Evolutionary conservation across 2,888 invertebrate genomes (phyloP), one percentile per base, ranked within the genome.

Genomic region (Busseola fusca): DNA sequence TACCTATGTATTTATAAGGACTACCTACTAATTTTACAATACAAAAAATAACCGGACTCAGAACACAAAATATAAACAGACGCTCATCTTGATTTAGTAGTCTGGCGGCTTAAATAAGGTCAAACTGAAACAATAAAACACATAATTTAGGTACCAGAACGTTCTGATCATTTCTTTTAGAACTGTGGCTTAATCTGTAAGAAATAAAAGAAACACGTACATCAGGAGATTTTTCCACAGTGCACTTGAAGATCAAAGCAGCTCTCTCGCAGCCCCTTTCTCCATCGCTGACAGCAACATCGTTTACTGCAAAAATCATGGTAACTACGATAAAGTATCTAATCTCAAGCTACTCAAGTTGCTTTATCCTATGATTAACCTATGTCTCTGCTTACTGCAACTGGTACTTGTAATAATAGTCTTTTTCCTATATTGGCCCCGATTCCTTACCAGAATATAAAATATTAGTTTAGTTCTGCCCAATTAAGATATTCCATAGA

Each of bases 181-280:
- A 5, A 30, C 1, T 63, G 16, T 16, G 16, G 52, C 27, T 56
- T 56, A 56, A 18, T 63, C 30, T 56, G 16, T 16, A 30, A 56
- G 16, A n/a, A 63, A 30, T 1, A n/a, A 40, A 58, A 63, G 16
- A 37, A 58, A 48, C 0, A 75, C 85, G 69, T 86, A 93, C 91
- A 76, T 84, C 80, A 16, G 91, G 86, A 9, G 90, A 82, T 54
- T 90, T 90, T 70, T 92, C 88, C 0, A 87, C 50, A 7, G 85
- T 87, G 63, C 93, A 93, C 67, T 90, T 85, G 78, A 89, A 93
- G 7, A 93, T 87, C 21, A 93, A 75, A 3, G 87, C 89, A 21
- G 93, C 93, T 77, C 93, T 87, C 0, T 93, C 92, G 69, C 93
- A 93, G 1, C 93, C 93, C 68, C 84, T 87, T 1, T 69, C 78